Evolutionary conservation across 2,888 invertebrate genomes (phyloP).

Genomic region (Terebella lapidaria): DNA sequence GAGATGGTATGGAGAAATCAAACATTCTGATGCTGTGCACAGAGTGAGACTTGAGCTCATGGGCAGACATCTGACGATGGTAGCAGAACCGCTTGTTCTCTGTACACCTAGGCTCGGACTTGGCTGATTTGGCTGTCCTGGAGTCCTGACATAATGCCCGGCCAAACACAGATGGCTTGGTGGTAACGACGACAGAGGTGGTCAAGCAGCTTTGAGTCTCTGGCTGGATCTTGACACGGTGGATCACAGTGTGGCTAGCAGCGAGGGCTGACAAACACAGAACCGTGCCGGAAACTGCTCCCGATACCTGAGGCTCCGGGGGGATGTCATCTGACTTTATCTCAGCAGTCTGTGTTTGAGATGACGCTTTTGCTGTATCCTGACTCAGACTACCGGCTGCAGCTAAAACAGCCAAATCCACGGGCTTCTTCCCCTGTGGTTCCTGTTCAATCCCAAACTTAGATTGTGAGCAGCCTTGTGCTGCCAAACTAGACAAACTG

Average conservation of each 20-base stretch:
- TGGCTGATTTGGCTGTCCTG: neutral
- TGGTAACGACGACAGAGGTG: neutral
- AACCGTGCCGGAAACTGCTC: too few relatives aligned
- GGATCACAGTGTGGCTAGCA: too few relatives aligned
- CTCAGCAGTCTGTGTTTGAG: neutral
- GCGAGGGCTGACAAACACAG: too few relatives aligned
- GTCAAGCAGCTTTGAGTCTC: too few relatives aligned
- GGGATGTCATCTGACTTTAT: too few relatives aligned
- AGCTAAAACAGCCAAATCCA: too few relatives aligned
- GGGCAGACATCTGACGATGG: neutral
- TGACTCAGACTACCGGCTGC: too few relatives aligned
- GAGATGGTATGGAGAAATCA: constrained; percentile 62
- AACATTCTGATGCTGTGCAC: constrained; percentile 48
- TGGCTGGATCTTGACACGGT: too few relatives aligned
- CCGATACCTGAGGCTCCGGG: too few relatives aligned
- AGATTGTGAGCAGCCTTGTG: too few relatives aligned
- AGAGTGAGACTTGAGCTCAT: neutral
- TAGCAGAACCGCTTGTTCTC: neutral
- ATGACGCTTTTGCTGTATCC: neutral
- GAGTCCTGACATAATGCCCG: neutral
- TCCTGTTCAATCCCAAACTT: too few relatives aligned
- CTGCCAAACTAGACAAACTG: neutral
- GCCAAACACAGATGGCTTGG: neutral
- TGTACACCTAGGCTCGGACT: neutral
- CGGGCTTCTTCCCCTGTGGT: too few relatives aligned